Evolutionary conservation across 2,113 vertebrate genomes (phyloP).

Genomic region (Nothobranchius kuhntae): DNA sequence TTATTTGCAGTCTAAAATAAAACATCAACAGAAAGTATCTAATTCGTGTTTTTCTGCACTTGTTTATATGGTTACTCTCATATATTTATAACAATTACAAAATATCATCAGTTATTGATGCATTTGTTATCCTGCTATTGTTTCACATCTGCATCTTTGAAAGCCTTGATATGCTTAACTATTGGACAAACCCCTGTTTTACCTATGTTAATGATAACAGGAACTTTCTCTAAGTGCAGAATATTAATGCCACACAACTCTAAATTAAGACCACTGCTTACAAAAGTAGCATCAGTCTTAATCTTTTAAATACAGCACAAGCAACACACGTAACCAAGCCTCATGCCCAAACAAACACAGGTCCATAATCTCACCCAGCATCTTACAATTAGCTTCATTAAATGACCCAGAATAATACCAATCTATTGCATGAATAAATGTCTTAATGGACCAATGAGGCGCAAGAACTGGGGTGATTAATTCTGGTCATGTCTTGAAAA

Average conservation of each 20-base stretch:
- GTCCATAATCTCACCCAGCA: neutral
- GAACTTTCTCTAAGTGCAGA: too few relatives aligned
- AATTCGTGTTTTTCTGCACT: too few relatives aligned
- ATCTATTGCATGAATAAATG: neutral
- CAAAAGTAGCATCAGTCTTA: neutral
- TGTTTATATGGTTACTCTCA: too few relatives aligned
- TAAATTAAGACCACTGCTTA: neutral
- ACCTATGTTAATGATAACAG: neutral
- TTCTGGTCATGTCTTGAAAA: neutral
- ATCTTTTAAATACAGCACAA: neutral
- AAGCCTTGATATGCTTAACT: too few relatives aligned
- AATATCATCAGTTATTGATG: too few relatives aligned
- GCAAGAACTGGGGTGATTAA: too few relatives aligned
- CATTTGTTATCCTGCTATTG: too few relatives aligned
- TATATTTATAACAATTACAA: too few relatives aligned
- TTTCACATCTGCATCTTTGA: too few relatives aligned
- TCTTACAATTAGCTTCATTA: neutral
- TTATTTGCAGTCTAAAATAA: too few relatives aligned
- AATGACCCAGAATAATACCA: neutral
- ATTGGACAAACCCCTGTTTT: neutral
- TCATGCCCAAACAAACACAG: neutral
- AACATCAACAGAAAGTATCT: too few relatives aligned
- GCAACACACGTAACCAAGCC: conserved; percentile 7
- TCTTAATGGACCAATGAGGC: too few relatives aligned
- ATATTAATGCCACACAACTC: neutral